Conservation (phyloP, 2,797 vertebrate species). For the Molossus alvarezi region DNA sequence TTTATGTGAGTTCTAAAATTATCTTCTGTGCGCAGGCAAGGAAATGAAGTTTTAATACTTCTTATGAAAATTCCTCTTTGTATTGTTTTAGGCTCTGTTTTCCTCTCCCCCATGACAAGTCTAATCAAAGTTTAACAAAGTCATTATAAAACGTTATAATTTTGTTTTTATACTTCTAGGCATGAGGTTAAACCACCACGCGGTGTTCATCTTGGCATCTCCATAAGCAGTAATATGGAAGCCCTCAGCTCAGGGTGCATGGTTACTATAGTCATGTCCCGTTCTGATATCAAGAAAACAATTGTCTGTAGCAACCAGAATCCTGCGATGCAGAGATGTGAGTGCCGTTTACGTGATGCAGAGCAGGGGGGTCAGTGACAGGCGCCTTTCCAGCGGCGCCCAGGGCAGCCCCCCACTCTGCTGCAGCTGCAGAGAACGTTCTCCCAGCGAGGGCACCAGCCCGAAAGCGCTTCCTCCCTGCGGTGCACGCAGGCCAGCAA, state of each 20-base stretch:
- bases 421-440: too few species aligned
- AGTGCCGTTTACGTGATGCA: neutral
- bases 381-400: neutral
- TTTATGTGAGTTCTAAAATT: neutral
- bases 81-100: slow-evolving; percentile 23
- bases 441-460: neutral
- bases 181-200: neutral
- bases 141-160: neutral
- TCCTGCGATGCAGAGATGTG: too few species aligned
- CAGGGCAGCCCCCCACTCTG: neutral
- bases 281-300: neutral
- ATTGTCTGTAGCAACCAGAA: neutral
- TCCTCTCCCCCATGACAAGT: neutral
- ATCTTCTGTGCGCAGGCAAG: neutral
- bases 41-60: slow-evolving; percentile 18
- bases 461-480: neutral
- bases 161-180: neutral
- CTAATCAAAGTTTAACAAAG: slow-evolving; percentile 44
- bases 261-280: neutral
- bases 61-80: slow-evolving; percentile 37
- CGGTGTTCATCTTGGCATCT: neutral
- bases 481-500: too few species aligned
- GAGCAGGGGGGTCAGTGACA: neutral
- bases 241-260: neutral
- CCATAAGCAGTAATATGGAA: neutral